Percentiles rank a stretch among this genome's conserved stretches.
Evolutionary conservation across 2,888 invertebrate species (phyloP).

Genomic region (Sinopyrophorus schimmeli): DNA sequence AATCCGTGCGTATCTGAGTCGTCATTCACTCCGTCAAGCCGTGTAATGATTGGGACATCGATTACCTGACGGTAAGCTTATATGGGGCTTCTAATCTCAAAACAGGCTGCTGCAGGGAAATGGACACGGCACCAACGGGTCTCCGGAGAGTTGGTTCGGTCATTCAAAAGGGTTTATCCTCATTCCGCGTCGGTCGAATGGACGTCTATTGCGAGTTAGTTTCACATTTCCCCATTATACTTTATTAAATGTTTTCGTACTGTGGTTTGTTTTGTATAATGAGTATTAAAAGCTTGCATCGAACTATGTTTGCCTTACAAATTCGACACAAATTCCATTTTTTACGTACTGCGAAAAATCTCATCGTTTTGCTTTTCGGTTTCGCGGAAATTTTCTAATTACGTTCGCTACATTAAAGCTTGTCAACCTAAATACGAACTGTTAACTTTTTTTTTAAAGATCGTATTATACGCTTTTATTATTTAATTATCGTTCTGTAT

Average conservation of each 20-base stretch:
- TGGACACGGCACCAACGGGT: constrained; percentile 29
- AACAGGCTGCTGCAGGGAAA: constrained; percentile 27
- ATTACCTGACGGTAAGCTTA: constrained; percentile 26
- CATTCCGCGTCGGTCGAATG: constrained; percentile 28
- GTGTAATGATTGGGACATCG: constrained; percentile 26
- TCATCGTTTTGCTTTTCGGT: no score
- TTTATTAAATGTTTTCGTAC: constrained; percentile 30
- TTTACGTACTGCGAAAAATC: not conserved
- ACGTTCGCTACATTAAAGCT: no score
- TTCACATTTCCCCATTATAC: constrained; percentile 31
- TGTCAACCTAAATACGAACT: no score
- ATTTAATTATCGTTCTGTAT: no score
- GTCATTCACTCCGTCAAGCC: constrained; percentile 20
- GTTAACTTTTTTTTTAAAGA: no score
- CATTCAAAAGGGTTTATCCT: constrained; percentile 33
- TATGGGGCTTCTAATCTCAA: constrained; percentile 29
- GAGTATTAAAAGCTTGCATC: constrained; percentile 18
- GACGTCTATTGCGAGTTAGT: constrained; percentile 31
- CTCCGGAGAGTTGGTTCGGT: constrained; percentile 27
- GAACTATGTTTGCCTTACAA: constrained; percentile 10
- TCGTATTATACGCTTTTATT: no score
- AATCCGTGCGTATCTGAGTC: constrained; percentile 13
- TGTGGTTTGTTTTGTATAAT: constrained; percentile 27
- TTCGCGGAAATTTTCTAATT: no score
- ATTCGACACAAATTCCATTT: constrained; percentile 1